Conservation (phyloP, 1,140 invertebrate species). For the Saccostrea cuccullata region DNA sequence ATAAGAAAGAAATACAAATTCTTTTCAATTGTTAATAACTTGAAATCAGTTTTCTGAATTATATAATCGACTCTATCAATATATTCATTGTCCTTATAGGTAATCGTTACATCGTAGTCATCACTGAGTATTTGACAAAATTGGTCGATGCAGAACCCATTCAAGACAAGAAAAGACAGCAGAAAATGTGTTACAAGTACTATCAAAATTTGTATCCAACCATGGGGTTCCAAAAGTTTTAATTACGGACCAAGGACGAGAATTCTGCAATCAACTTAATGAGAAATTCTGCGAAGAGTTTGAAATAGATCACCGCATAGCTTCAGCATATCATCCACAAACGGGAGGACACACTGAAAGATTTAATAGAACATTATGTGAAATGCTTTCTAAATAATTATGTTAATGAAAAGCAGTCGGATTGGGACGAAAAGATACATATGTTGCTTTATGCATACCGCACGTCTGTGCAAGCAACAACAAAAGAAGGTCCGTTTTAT, state of each 20-base stretch:
- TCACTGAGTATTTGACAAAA: slow-evolving; percentile 38
- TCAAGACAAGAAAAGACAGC: slow-evolving; percentile 10
- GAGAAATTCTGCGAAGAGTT: slow-evolving; percentile 13
- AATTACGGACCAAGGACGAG: slow-evolving; percentile 47
- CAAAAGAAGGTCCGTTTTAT: slow-evolving; percentile 49
- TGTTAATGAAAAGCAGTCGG: slow-evolving; percentile 40
- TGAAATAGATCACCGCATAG: slow-evolving; percentile 45
- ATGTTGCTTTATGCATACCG: slow-evolving; percentile 52
- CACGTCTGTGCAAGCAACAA: slow-evolving; percentile 43
- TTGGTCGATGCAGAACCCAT: slow-evolving; percentile 20
- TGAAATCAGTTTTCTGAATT: no score
- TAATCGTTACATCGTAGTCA: slow-evolving; percentile 26
- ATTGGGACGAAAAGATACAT: slow-evolving; percentile 50
- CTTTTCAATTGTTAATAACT: no score
- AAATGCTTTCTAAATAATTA: slow-evolving; percentile 46
- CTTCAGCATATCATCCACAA: slow-evolving; percentile 52
- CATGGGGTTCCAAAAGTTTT: slow-evolving; percentile 41
- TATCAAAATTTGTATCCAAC: slow-evolving; percentile 23
- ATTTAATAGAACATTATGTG: slow-evolving; percentile 57
- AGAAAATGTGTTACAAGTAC: background rate
- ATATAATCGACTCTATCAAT: no score
- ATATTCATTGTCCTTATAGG: background rate
- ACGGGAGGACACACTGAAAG: slow-evolving; percentile 53
- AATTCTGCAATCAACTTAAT: slow-evolving; percentile 54
- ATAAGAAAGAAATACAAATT: no score